Evolutionary conservation across 2,797 vertebrate species (phyloP), one percentile per base, ranked within the genome.

Genomic region (Balearica regulorum): DNA sequence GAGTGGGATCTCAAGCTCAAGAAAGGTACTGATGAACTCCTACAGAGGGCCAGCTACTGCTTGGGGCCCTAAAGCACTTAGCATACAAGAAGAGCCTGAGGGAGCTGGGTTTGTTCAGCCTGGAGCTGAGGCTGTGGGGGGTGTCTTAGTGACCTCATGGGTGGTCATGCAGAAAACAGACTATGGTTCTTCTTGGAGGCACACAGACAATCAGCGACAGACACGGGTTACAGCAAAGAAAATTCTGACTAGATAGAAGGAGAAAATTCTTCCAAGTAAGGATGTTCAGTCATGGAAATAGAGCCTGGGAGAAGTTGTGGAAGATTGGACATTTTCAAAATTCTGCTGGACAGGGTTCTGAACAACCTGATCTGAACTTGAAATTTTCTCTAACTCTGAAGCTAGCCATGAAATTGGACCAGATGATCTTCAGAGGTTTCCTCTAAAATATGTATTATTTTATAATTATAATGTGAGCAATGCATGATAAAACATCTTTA

Each of bases 101-200:
- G 35, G n/a, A 3, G 1, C 16, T 0, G 2, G 5, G 5, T 78
- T 51, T 75, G 57, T 31, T 85, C 57, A 71, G 62, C 44, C 78
- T 55, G 35, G 18, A 79, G 53, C 44, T 37, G 78, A 46, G 84
- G 80, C 80, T 85, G 48, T 28, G 33, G 71, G 37, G 7, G 7
- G n/a, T 44, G 15, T 3, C 9, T 11, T 43, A 3, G 57, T 3
- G 53, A 44, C 44, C n/a, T 71, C 4, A 0, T 16, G 49, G 28
- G 53, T 28, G 37, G 33, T 22, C 48, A 7, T 31, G 54, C 10
- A 55, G 66, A n/a, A 68, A 61, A 1, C 14, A 61, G 58, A 2
- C 54, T 44, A 4, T 19, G 24, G 18, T 8, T 37, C 9, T 46
- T 48, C 62, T 13, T 49, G 49, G 44, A 26, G 66, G 6, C 11